These are phyloP conservation scores for Hermetia illucens DNA, from an alignment of 1,140 invertebrate species.

Conservation along the genomic window DNA sequence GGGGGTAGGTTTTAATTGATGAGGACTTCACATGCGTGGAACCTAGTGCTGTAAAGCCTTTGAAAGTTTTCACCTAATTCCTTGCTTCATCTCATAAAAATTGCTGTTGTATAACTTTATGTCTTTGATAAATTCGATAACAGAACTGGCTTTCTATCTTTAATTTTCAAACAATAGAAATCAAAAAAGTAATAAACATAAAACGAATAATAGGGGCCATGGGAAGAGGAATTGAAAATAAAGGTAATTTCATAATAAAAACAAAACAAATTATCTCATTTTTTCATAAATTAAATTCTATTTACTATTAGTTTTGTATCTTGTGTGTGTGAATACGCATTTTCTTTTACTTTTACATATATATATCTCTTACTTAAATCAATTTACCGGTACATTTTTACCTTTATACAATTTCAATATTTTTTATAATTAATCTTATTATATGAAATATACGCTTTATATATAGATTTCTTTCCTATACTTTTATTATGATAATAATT, in stretches of 20 bases:
- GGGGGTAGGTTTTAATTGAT: too few relatives aligned
- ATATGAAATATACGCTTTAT: not conserved
- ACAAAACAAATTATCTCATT: not conserved
- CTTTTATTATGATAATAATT: too few relatives aligned
- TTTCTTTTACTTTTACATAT: not conserved
- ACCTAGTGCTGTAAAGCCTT: too few relatives aligned
- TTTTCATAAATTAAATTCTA: not conserved
- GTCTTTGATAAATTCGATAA: too few relatives aligned
- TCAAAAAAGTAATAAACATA: too few relatives aligned
- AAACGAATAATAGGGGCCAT: not conserved
- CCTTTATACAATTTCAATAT: not conserved
- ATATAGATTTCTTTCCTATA: not conserved
- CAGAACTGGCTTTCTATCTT: too few relatives aligned
- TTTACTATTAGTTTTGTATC: conserved; percentile 1
- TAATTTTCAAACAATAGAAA: too few relatives aligned
- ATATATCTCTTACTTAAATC: not conserved
- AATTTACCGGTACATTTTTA: not conserved
- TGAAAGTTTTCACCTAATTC: too few relatives aligned
- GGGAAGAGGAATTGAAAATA: not conserved
- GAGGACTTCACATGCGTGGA: too few relatives aligned
- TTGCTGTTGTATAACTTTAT: too few relatives aligned
- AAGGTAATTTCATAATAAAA: not conserved
- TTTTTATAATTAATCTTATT: not conserved
- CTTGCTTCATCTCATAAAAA: too few relatives aligned
- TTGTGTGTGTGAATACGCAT: not conserved